Evolutionary conservation across 2,113 vertebrate genomes (phyloP).

Genomic region (Corydoras sp.): DNA sequence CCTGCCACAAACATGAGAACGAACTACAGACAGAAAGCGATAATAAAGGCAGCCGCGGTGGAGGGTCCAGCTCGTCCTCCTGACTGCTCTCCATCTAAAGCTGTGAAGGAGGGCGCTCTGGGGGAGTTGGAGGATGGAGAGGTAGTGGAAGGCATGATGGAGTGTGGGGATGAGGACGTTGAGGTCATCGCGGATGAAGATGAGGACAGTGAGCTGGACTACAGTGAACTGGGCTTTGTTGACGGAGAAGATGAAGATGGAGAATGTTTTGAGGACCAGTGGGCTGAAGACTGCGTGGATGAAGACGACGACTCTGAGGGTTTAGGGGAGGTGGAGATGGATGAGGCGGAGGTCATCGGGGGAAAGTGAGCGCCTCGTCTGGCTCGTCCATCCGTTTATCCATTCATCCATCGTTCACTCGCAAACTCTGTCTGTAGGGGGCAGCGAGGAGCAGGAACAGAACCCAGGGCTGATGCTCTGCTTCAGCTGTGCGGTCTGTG

Average conservation of each 20-base stretch:
- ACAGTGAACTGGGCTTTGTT: neutral
- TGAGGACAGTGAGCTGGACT: conserved; percentile 40
- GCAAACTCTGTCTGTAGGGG: neutral
- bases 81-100: conserved; percentile 27
- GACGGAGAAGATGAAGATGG: conserved; percentile 37
- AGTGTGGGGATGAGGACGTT: conserved; percentile 26
- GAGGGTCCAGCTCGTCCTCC: conserved; percentile 17
- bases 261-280: conserved; percentile 41
- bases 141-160: conserved; percentile 39
- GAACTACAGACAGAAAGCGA: neutral
- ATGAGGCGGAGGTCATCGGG: conserved; percentile 50
- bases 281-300: conserved; percentile 43
- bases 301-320: conserved; percentile 48
- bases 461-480: neutral
- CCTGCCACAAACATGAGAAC: conserved; percentile 14
- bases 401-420: neutral
- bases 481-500: no score
- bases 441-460: conserved; percentile 12
- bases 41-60: conserved; percentile 15
- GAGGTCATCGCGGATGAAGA: conserved; percentile 45
- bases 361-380: conserved; percentile 48
- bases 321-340: conserved; percentile 53
- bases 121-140: conserved; percentile 40
- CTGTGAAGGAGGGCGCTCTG: conserved; percentile 47
- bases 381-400: neutral